Conservation (phyloP, 2,888 invertebrate genomes). For the Drosophila differens region DNA sequence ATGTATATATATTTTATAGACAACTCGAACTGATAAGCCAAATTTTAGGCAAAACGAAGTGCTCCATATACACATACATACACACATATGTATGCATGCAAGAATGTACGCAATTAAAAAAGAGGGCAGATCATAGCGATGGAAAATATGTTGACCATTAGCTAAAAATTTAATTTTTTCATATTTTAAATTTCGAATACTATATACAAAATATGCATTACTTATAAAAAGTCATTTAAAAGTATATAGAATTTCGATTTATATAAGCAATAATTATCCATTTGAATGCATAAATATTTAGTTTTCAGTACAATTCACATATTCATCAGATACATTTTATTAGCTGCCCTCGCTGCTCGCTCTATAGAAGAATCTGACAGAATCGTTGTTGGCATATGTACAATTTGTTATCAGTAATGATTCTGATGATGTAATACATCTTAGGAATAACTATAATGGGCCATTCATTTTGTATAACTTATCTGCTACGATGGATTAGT, state of each 20-base stretch:
- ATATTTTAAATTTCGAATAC: not conserved
- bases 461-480: conserved; percentile 1
- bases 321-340: not conserved
- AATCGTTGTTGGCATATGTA: not conserved
- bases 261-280: not conserved
- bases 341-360: not conserved
- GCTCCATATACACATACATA: conserved; percentile 3
- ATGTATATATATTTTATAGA: conserved; percentile 15
- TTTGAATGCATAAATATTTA: not conserved
- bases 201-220: not conserved
- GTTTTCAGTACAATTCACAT: not conserved
- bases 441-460: not conserved
- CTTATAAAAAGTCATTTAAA: not conserved
- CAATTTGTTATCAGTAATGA: conserved; percentile 3
- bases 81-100: not conserved
- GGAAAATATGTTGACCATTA: not conserved
- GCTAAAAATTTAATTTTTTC: not conserved
- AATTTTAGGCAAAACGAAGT: conserved; percentile 13
- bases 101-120: not conserved
- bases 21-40: conserved; percentile 49
- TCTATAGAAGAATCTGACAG: not conserved
- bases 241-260: not conserved
- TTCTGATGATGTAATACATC: conserved; percentile 26
- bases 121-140: conserved; percentile 1
- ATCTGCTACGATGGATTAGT: conserved; percentile 38